These are phyloP conservation scores for Galagoides demidoff DNA, from an alignment of 2,797 vertebrate genomes.

Conservation along the genomic window DNA sequence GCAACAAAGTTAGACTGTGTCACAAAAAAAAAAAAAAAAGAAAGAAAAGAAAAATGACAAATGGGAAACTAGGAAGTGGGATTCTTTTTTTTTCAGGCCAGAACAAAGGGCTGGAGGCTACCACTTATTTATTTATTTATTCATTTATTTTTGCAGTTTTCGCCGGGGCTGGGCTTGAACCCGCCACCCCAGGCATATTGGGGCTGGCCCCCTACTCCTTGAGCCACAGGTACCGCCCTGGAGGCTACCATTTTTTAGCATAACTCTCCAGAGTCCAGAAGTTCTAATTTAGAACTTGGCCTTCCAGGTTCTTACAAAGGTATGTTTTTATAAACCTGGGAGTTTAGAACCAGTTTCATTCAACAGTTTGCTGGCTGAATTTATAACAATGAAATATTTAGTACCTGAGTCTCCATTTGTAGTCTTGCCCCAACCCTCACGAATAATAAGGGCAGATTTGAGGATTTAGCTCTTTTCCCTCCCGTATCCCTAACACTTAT, in stretches of 20 bases:
- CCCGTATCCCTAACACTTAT: not conserved
- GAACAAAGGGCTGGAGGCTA: not conserved
- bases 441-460: not conserved
- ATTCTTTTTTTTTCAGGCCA: not conserved
- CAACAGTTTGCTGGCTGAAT: conserved; percentile 31
- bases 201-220: no score
- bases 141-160: no score
- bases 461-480: conserved; percentile 18
- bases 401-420: not conserved
- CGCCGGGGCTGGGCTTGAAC: no score
- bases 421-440: not conserved
- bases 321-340: conserved; percentile 51
- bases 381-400: conserved; percentile 44
- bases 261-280: conserved; percentile 21
- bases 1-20: no score
- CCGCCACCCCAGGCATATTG: no score
- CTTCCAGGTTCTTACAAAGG: conserved; percentile 15
- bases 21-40: no score
- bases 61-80: no score
- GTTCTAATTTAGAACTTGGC: conserved; percentile 61
- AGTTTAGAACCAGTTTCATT: conserved; percentile 18
- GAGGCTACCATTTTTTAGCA: no score
- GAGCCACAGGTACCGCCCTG: no score
- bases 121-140: no score
- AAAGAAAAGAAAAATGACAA: no score